Evolutionary conservation across 2,113 vertebrate genomes (phyloP).

Genomic region (Coryphaenoides rupestris): DNA sequence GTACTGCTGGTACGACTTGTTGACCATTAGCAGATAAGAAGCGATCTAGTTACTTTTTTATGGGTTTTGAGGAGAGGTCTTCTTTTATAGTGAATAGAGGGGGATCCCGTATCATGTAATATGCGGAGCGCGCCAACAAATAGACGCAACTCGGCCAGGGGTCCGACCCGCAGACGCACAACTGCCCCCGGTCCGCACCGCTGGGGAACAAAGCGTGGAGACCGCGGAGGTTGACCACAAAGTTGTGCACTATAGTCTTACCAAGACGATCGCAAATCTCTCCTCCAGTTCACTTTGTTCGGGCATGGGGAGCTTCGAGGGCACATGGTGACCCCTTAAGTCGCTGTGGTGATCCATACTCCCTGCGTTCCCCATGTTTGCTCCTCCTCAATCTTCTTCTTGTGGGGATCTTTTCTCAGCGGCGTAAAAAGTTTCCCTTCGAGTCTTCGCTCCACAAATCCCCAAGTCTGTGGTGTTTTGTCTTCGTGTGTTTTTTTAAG

Average conservation of each 20-base stretch:
- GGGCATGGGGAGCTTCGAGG: constrained; percentile 92
- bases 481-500: too few species aligned
- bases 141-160: constrained; percentile 38
- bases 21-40: too few species aligned
- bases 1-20: too few species aligned
- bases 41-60: too few species aligned
- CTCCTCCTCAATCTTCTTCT: background rate
- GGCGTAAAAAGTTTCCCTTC: constrained; percentile 6
- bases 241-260: constrained; percentile 60
- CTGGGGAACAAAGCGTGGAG: constrained; percentile 36
- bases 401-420: background rate
- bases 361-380: constrained; percentile 91
- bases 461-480: constrained; percentile 9
- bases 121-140: too few species aligned
- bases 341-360: constrained; percentile 92
- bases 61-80: too few species aligned
- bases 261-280: constrained; percentile 88
- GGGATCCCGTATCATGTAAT: too few species aligned
- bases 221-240: background rate
- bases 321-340: constrained; percentile 83
- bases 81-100: too few species aligned
- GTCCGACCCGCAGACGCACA: too few species aligned
- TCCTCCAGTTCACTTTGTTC: constrained; percentile 92
- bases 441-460: constrained; percentile 21
- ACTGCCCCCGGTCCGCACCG: constrained; percentile 51